Percentiles rank a stretch among this genome's conserved stretches.
Evolutionary conservation across 2,797 vertebrate genomes (phyloP).

Genomic region (Knipowitschia caucasica): DNA sequence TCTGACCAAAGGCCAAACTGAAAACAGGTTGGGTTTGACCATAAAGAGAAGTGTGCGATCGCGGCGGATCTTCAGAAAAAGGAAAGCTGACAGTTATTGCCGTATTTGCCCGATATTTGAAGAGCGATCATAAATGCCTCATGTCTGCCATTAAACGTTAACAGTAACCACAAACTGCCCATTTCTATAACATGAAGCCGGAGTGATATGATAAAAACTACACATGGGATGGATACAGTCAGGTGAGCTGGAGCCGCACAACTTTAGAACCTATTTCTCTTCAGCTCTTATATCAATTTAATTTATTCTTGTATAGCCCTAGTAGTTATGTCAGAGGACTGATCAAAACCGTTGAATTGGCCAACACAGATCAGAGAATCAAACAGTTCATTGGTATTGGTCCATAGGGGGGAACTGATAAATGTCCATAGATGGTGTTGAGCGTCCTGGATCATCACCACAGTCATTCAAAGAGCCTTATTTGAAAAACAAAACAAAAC

Average conservation of each 20-base stretch:
- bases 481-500: too few species aligned
- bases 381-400: too few species aligned
- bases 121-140: conserved; percentile 33
- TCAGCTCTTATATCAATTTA: too few species aligned
- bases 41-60: conserved; percentile 15
- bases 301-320: too few species aligned
- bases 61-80: conserved; percentile 46
- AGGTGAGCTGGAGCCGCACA: conserved; percentile 38
- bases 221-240: conserved; percentile 55
- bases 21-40: conserved; percentile 33
- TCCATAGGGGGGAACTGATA: too few species aligned
- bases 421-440: too few species aligned
- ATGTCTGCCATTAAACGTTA: conserved; percentile 51
- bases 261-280: conserved; percentile 13
- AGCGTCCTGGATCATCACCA: too few species aligned
- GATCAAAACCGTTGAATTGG: too few species aligned
- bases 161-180: conserved; percentile 51
- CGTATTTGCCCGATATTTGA: conserved; percentile 29
- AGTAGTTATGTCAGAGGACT: too few species aligned
- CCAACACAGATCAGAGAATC: too few species aligned
- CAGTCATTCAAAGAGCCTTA: too few species aligned
- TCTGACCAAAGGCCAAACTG: conserved; percentile 31
- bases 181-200: conserved; percentile 58
- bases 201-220: conserved; percentile 57
- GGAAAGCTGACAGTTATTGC: conserved; percentile 46